Evolutionary conservation across 1,140 invertebrate species (phyloP), one percentile per base, ranked within the genome.

Genomic region (Apocrypta bakeri): DNA sequence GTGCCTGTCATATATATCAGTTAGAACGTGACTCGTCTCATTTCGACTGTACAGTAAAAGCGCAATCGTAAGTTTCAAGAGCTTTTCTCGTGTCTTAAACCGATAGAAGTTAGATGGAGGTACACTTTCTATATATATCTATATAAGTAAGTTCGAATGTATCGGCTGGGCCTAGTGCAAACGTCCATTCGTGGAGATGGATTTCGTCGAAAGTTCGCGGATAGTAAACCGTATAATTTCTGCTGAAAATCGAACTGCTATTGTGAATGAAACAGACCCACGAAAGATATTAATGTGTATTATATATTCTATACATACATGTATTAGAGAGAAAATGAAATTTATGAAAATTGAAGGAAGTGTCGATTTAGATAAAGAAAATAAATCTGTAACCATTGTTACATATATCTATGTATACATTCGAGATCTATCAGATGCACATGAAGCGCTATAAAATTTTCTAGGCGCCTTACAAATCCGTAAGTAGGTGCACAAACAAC

Each of bases 51-150:
- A 12, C 33, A n/a, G 72, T 24, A 37, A 9, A 61, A 37, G 75
- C 75, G 74, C 81, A 78, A 82, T 82, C 81, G 75, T 82, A 82
- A 77, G 37, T 83, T 79, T 79, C 76, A 79, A 79, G 82, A 48
- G 69, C 48, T 79, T 83, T 79, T 68, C 69, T 24, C 37, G 31
- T 37, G 33, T 64, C 66, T 61, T 31, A 72, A 73, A 71, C 17
- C 56, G 81, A 77, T 83, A 76, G 69, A 79, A 83, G 37, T 79
- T 79, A n/a, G n/a, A n/a, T n/a, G 61, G 40, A 37, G 33, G 3
- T 37, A 37, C 9, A 37, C 61, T 48, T 17, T 17, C 12, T 48
- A 17, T 48, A 14, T 42, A 14, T 12, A 42, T 7, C 12, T 48
- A 48, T 48, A n/a, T 3, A 37, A 17, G 9, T 9, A n/a, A 9